Evolutionary conservation across 1,140 invertebrate species (phyloP), one percentile per base, ranked within the genome.

Genomic region (Dreissena rostriformis): DNA sequence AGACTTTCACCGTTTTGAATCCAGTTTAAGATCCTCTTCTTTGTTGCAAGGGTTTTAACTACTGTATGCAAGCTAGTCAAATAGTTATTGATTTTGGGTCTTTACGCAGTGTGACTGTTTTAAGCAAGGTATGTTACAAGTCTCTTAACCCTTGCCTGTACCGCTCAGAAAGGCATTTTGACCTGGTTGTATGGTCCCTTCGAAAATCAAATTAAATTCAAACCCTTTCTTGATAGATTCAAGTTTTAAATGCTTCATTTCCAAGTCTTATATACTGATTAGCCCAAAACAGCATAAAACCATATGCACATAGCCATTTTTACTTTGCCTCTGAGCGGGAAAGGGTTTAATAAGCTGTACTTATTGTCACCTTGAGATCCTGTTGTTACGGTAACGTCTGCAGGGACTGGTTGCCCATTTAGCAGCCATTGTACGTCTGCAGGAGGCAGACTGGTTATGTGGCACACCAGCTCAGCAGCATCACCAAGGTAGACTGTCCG

Each of bases 351-450:
- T 6, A 63, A 14, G 55, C 12, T 24, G 24, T 19, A n/a, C 6
- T n/a, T 24, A 19, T n/a, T 63, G 57, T n/a, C 24, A 24, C 19
- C 39, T 39, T 39, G 39, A 39, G 39, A 5, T n/a, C 19, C 24
- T 2, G 19, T 63, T 63, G 24, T 63, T 11, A 24, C 19, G 2
- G 19, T n/a, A n/a, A 63, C 22, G 12, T 71, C 71, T 29, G 12
- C n/a, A 17, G 80, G 39, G 12, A 82, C 63, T 52, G n/a, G 53
- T 29, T 66, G 24, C 1, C 80, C 80, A 68, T 82, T 52, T 12
- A 82, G 72, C 15, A 65, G 66, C 80, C 80, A 82, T 19, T 22
- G 26, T n/a, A 82, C 28, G 24, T 74, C 52, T 28, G 80, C 80
- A 67, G n/a, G 24, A 17, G 80, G 80, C 52, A 74, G 57, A 74